Evolutionary conservation across 2,113 vertebrate species (phyloP).

Genomic region (Macquaria ambigua): DNA sequence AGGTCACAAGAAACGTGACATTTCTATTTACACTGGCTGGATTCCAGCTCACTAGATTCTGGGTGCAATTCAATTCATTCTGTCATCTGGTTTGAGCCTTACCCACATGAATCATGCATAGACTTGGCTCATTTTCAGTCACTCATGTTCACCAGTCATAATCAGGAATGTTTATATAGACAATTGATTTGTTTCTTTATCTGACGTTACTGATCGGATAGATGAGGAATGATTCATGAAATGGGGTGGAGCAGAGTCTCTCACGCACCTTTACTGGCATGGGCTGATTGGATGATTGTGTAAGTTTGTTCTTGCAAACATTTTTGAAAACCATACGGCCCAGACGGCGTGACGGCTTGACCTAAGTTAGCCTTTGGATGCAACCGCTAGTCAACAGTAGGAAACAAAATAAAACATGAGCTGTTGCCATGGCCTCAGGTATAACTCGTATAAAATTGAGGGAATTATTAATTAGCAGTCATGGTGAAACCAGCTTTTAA

Average conservation of each 20-base stretch:
- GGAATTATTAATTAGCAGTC: background rate
- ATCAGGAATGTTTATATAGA: conserved; percentile 77
- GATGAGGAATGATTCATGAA: conserved; percentile 67
- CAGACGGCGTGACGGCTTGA: background rate
- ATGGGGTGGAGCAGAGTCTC: conserved; percentile 55
- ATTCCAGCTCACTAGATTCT: conserved; percentile 33
- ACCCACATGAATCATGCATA: conserved; percentile 52
- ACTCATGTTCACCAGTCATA: conserved; percentile 51
- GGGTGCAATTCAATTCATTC: conserved; percentile 28
- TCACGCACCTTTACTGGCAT: conserved; percentile 67
- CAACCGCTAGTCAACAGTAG: background rate
- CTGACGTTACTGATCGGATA: conserved; percentile 56
- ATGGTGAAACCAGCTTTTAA: conserved; percentile 14
- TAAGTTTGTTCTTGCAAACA: conserved; percentile 25
- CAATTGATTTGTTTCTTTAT: conserved; percentile 60
- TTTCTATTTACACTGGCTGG: conserved; percentile 24
- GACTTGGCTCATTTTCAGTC: conserved; percentile 42
- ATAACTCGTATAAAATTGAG: background rate
- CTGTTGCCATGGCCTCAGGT: background rate
- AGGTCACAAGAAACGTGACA: conserved; percentile 15
- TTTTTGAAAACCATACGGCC: background rate
- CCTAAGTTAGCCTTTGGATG: background rate
- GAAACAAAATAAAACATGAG: background rate
- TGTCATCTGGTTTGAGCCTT: conserved; percentile 47
- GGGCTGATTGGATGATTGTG: conserved; percentile 31